These are phyloP conservation scores for Cydia pomonella DNA, from an alignment of 1,140 invertebrate genomes.

Conservation along the genomic window DNA sequence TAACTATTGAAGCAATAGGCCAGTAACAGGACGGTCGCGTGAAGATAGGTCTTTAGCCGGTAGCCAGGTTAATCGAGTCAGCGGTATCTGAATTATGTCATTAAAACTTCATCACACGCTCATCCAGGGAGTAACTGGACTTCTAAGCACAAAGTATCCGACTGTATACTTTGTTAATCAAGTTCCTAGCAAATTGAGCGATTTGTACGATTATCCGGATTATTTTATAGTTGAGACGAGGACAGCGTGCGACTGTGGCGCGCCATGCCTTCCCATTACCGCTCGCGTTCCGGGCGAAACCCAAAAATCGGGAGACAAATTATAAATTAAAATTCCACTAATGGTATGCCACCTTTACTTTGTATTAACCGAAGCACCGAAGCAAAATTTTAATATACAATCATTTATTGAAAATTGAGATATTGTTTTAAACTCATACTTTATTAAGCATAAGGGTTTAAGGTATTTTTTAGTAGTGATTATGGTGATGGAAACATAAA, in stretches of 20 bases:
- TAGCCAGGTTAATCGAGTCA: constrained; percentile 70
- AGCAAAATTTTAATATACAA: background rate
- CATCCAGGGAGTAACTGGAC: constrained; percentile 66
- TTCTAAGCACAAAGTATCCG: constrained; percentile 49
- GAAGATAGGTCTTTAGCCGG: constrained; percentile 63
- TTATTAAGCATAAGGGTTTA: background rate
- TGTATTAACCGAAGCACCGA: constrained; percentile 26
- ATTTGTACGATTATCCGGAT: constrained; percentile 38
- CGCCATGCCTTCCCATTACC: constrained; percentile 55
- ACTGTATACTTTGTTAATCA: constrained; percentile 39
- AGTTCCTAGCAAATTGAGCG: constrained; percentile 22
- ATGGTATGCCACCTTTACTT: constrained; percentile 42
- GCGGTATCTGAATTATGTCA: constrained; percentile 74
- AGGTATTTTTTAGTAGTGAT: background rate
- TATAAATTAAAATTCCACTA: constrained; percentile 64
- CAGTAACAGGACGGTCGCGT: constrained; percentile 45
- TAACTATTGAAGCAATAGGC: constrained; percentile 52
- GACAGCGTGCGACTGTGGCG: constrained; percentile 50
- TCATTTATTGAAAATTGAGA: constrained; percentile 32
- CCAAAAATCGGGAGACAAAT: constrained; percentile 63
- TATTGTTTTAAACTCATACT: constrained; percentile 36
- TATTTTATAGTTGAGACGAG: constrained; percentile 42
- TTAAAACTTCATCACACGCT: constrained; percentile 74
- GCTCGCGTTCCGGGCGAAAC: constrained; percentile 51
- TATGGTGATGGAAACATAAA: background rate